Conservation (phyloP, 2,888 invertebrate species). For the Pogonocherus hispidulus region DNA sequence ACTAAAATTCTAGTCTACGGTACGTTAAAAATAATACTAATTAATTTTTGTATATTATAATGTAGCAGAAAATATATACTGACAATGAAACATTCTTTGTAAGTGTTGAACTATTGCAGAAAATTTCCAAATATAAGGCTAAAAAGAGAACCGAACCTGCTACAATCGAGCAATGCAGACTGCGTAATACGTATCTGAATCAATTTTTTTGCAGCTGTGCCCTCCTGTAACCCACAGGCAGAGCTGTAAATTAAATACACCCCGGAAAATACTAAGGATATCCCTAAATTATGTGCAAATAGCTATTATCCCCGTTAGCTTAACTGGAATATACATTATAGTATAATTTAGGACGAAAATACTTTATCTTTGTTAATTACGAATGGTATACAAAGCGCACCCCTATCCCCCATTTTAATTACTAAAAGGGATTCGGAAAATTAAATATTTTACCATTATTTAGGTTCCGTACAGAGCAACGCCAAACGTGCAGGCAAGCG, state of each 20-base stretch:
- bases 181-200: too few relatives aligned
- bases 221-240: background rate
- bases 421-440: conserved; percentile 21
- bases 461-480: background rate
- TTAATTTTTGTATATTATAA: too few relatives aligned
- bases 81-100: too few relatives aligned
- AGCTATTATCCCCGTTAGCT: conserved; percentile 23
- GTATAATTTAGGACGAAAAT: conserved; percentile 29
- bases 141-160: too few relatives aligned
- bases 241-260: background rate
- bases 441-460: conserved; percentile 18
- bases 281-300: conserved; percentile 31
- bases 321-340: conserved; percentile 20
- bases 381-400: conserved; percentile 13
- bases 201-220: background rate
- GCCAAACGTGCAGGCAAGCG: background rate
- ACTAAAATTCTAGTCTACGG: too few relatives aligned
- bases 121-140: too few relatives aligned
- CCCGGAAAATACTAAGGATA: conserved; percentile 11
- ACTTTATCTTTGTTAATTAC: conserved; percentile 31
- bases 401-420: conserved; percentile 31
- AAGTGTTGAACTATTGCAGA: too few relatives aligned
- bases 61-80: too few relatives aligned
- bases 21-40: too few relatives aligned
- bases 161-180: too few relatives aligned